phyloP scores from a whole-genome alignment of 1,140 invertebrate genomes.

The Trichonephila clavipes region DNA sequence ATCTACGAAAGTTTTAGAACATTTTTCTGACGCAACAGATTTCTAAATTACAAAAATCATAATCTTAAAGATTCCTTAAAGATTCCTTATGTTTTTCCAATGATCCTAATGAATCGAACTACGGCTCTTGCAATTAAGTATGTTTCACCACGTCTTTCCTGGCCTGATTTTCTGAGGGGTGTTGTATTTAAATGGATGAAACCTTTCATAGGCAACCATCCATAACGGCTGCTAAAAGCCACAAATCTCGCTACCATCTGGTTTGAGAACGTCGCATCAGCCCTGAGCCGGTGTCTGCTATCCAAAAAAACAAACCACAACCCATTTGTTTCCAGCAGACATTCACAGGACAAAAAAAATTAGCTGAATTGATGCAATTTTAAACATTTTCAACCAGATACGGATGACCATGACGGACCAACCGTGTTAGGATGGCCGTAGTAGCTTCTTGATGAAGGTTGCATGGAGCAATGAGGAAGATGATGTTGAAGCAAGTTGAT shows the following conservation, averaged over 20 bases:
- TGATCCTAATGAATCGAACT: neutral
- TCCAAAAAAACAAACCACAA: slow-evolving; percentile 75
- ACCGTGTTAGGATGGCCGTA: neutral
- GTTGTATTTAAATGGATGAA: neutral
- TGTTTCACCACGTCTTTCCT: neutral
- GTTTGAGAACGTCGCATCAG: slow-evolving; percentile 67
- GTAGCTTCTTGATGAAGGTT: neutral
- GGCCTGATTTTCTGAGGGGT: neutral
- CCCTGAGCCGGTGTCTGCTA: slow-evolving; percentile 76
- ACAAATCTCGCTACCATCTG: slow-evolving; percentile 6
- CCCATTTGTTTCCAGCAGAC: slow-evolving; percentile 75
- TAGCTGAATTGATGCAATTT: neutral
- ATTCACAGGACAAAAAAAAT: slow-evolving; percentile 65
- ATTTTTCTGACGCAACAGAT: too few relatives aligned
- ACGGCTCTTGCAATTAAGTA: neutral
- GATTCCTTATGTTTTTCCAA: neutral
- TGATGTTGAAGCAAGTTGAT: slow-evolving; percentile 85
- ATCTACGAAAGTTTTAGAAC: too few relatives aligned
- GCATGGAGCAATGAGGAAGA: slow-evolving; percentile 67
- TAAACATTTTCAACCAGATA: slow-evolving; percentile 39
- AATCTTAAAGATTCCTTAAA: too few relatives aligned
- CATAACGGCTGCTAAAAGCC: neutral
- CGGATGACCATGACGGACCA: slow-evolving; percentile 59
- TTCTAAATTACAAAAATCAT: too few relatives aligned
- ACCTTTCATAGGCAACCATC: slow-evolving; percentile 62